phyloP scores from a whole-genome alignment of 2,797 vertebrate genomes.

The Garrulus glandarius region DNA sequence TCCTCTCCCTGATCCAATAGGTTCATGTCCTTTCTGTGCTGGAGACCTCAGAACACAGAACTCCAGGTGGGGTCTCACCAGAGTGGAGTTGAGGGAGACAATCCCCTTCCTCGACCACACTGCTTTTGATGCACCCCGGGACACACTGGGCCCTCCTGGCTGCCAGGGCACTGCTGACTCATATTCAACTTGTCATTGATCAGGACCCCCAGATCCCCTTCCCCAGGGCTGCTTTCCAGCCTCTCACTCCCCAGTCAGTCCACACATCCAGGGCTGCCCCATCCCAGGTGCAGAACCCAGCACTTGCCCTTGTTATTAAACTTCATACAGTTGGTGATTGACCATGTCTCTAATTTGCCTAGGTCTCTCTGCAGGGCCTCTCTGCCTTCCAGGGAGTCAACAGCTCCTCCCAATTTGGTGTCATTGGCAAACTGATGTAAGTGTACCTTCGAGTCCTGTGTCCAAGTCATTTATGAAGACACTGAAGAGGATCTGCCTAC shows the following conservation, averaged over 20 bases:
- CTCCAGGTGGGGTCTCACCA: neutral
- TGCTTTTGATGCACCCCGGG: neutral
- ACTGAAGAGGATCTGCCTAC: neutral
- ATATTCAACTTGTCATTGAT: neutral
- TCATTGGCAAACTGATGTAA: neutral
- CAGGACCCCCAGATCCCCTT: neutral
- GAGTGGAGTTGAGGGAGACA: neutral
- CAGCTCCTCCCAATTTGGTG: neutral
- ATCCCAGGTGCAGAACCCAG: neutral
- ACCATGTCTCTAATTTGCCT: neutral
- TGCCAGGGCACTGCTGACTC: neutral
- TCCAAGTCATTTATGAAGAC: neutral
- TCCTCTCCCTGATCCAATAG: neutral
- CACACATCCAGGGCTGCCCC: rapidly evolving
- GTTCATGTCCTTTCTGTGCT: neutral
- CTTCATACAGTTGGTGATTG: neutral
- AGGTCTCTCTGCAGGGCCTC: neutral
- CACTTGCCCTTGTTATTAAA: neutral
- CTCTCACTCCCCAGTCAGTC: neutral
- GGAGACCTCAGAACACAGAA: neutral
- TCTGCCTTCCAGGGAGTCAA: neutral
- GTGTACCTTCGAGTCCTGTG: neutral
- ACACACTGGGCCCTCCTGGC: neutral
- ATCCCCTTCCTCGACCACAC: rapidly evolving
- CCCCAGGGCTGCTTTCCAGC: neutral